Conservation (phyloP, 64 coral and sea anemone genomes). For the Actinia equina region DNA sequence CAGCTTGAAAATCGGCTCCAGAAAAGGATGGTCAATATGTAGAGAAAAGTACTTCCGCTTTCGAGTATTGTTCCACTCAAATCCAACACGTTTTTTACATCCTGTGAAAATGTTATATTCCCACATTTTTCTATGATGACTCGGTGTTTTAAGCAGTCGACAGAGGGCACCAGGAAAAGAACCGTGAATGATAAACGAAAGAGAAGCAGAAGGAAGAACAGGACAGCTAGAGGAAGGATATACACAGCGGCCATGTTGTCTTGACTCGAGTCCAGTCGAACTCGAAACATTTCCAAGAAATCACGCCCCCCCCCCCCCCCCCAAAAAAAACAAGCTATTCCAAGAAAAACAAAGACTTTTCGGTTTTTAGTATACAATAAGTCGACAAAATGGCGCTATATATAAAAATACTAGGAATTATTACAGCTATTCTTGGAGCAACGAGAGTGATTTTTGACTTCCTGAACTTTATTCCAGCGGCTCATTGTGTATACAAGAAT, state of each 20-base stretch:
- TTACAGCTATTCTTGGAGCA: background rate
- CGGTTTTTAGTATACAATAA: background rate
- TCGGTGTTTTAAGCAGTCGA: slow-evolving; percentile 49
- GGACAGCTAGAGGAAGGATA: background rate
- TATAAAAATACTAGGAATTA: background rate
- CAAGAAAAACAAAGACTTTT: background rate
- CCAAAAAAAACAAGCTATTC: background rate
- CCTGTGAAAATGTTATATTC: slow-evolving; percentile 46
- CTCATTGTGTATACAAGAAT: slow-evolving; percentile 54
- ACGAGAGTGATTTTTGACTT: slow-evolving; percentile 51
- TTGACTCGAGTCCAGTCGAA: background rate
- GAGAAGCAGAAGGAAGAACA: slow-evolving; percentile 31
- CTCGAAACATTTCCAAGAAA: slow-evolving; percentile 1
- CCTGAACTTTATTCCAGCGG: slow-evolving; percentile 42
- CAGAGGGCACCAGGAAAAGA: slow-evolving; percentile 51
- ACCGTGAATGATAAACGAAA: slow-evolving; percentile 44
- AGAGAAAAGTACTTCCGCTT: slow-evolving; percentile 13
- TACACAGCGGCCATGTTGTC: background rate
- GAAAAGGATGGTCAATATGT: slow-evolving; percentile 29
- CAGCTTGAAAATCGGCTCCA: slow-evolving; percentile 51
- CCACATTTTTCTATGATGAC: slow-evolving; percentile 56
- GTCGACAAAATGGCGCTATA: background rate
- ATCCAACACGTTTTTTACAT: slow-evolving; percentile 37
- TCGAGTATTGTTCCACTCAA: slow-evolving; percentile 58
- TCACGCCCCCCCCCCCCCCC: background rate